Base-by-base conservation (phyloP, 1,140 invertebrate genomes). In the Acromyrmex echinatior region DNA sequence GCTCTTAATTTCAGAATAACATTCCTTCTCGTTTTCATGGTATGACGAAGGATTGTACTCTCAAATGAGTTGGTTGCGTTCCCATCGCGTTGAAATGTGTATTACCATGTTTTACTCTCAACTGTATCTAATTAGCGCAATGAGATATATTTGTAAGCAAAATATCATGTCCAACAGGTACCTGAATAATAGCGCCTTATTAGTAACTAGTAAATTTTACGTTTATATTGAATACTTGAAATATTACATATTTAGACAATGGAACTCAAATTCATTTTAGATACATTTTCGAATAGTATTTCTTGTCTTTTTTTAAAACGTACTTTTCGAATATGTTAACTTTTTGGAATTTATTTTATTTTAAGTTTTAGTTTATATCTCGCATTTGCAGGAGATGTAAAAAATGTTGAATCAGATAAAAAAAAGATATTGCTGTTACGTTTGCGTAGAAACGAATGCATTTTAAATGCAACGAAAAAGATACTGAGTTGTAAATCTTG, bases 81-180 rank as follows among this genome's bases (percentile, higher is more conserved):
- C 58, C 21, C 65, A 28, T 35, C 21, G 1, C 21, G 25, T 74
- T 82, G 39, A 74, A 74, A 49, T 45, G 16, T 73, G 12, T 45
- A 82, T 35, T 49, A 18, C 9, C 6, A 45, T 62, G 53, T 62
- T 82, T 73, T 62, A 73, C 10, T 9, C 1, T 82, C 39, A 73
- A 28, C 66, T 82, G 53, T 2, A 35, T 60, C 56, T 74, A 82
- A 82, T 82, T 82, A 74, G 35, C 39, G 16, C 56, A 45, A 82
- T 39, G 56, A 74, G 71, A 74, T 74, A 73, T 62, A 25, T 74
- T 62, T 25, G 56, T 58, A 39, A 82, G 35, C 53, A 31, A 84
- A 84, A 84, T 84, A 76, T 76, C 21, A 9, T 35, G 45, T 82
- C n/a, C 62, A 82, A 74, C 39, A 62, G 70, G 25, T 63, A 84